These are phyloP conservation scores for Heteropelma amictum DNA, from an alignment of 2,888 invertebrate genomes.

Conservation along the genomic window DNA sequence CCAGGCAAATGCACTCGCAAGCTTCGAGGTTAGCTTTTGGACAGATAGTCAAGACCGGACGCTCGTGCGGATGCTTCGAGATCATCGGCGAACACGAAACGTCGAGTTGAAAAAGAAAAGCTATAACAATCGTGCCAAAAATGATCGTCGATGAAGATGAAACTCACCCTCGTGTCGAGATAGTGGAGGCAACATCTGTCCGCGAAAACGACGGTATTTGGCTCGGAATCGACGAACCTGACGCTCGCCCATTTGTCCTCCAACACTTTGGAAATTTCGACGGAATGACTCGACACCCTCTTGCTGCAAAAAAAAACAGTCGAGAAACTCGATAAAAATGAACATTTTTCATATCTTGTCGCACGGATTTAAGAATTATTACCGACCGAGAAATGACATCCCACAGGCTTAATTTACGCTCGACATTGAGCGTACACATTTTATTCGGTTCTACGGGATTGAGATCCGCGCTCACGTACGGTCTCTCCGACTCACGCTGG, in stretches of 20 bases:
- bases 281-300: slow-evolving; percentile 34
- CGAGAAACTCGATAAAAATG: too few species aligned
- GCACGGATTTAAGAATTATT: slow-evolving; percentile 8
- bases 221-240: slow-evolving; percentile 64
- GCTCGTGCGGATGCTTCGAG: slow-evolving; percentile 61
- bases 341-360: too few species aligned
- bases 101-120: not conserved
- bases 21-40: slow-evolving; percentile 68
- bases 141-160: too few species aligned
- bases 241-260: slow-evolving; percentile 71
- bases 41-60: slow-evolving; percentile 67
- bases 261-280: slow-evolving; percentile 42
- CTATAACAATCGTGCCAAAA: too few species aligned
- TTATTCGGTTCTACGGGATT: slow-evolving; percentile 62
- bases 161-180: slow-evolving; percentile 71
- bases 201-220: slow-evolving; percentile 65
- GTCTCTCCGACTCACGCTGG: slow-evolving; percentile 60
- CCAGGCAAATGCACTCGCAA: slow-evolving; percentile 70
- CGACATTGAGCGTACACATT: slow-evolving; percentile 66
- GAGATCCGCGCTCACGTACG: slow-evolving; percentile 71
- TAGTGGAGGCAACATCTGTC: slow-evolving; percentile 73
- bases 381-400: slow-evolving; percentile 67
- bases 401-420: slow-evolving; percentile 66
- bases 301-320: slow-evolving; percentile 61
- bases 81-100: not conserved